Base-by-base conservation (phyloP, 2,797 vertebrate species). In the Hapalemur alaotrensis region DNA sequence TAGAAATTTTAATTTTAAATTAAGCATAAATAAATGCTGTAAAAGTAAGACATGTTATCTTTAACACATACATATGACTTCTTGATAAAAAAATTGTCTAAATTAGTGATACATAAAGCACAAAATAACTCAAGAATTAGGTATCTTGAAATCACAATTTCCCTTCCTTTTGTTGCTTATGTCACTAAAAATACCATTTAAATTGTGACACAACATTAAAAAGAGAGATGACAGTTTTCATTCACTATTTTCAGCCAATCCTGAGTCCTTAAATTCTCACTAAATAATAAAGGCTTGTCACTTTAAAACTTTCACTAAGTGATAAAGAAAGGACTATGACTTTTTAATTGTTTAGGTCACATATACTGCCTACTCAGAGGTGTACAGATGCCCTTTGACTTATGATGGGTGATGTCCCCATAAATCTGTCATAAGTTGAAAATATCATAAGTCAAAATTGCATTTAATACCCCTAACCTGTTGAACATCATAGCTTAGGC, bases 121-220 rank as follows among this genome's bases (percentile, higher is more conserved):
- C 92, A 92, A 98, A 97, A 98, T 97, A 98, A 97, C 75, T 85
- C 91, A 97, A 96, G 95, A 97, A 95, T 94, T 94, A 94, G 92
- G 96, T 97, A 94, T 97, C 81, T 23, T 91, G 89, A 97, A 96
- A 95, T 97, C 91, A 95, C 46, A 97, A 50, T 97, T 97, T 97
- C 95, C 92, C 96, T 98, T 95, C 94, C 81, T 96, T 97, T 98
- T 97, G 83, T 96, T 70, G 23, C n/a, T 90, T 22, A 43, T 84
- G 48, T 30, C 35, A 43, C 23, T 54, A 17, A 46, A 48, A 61
- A 86, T n/a, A 95, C 97, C 95, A 89, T 97, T 95, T 98, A 96
- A 98, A 96, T 93, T 98, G 93, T 96, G 97, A 97, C 50, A 95
- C 92, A 93, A 96, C 95, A 97, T 98, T 98, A 96, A 97, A 98